Evolutionary conservation across 2,113 vertebrate genomes (phyloP), one percentile per base, ranked within the genome.

Genomic region (Tragelaphus scriptus): DNA sequence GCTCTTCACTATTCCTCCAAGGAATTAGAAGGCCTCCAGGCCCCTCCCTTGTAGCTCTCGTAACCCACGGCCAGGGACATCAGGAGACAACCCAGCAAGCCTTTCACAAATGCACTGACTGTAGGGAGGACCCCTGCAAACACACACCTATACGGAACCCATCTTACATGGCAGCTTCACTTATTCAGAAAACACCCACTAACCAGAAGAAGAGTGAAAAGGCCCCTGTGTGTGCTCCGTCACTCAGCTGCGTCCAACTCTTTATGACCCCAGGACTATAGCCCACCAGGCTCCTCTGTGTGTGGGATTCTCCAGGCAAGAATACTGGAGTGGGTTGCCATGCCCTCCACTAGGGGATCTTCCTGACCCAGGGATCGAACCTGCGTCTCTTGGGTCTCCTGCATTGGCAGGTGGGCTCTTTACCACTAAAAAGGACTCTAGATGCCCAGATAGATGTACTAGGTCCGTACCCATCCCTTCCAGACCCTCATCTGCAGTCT

Each of bases 91-190:
- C 21, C n/a, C 81, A 25, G 32, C 53, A 53, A 53, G 32, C 61
- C 85, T 28, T 59, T 17, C 13, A 14, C 77, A 28, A 28, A 44
- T 11, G 6, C 28, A 4, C 25, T 6, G 0, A 32, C 12, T 12
- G 8, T 16, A 16, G 47, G 47, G 28, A 21, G 17, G 49, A 12
- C 9, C 28, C 49, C 5, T 30, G 47, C 79, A 81, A 19, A 53
- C 49, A 12, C 49, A 32, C 4, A 0, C 17, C 3, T 6, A 2
- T 0, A 4, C 3, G 3, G 59, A 68, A 1, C 12, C 58, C 44
- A 15, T 2, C n/a, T 5, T 1, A 11, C 2, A 21, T 0, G 21
- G n/a, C 3, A 7, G 47, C 56, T 5, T 15, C 15, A 0, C 26
- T 59, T 40, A 3, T 21, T 23, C 2, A n/a, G 68, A 15, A 11